These are phyloP conservation scores for Taxidea taxus DNA, from an alignment of 2,113 vertebrate species.

Conservation along the genomic window DNA sequence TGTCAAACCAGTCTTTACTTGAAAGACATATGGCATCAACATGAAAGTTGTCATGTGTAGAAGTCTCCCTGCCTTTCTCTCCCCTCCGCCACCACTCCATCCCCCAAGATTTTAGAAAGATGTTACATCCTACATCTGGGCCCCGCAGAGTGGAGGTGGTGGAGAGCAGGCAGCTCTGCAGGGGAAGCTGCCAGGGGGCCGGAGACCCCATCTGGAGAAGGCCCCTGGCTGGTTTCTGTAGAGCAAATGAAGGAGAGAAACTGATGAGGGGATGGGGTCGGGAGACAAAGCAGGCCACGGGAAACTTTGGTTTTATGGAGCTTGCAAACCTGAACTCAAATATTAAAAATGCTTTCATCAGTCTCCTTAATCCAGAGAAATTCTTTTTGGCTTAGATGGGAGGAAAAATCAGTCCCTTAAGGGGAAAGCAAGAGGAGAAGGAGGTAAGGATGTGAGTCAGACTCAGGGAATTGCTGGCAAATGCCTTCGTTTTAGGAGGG, in stretches of 20 bases:
- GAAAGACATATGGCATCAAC: conserved; percentile 63
- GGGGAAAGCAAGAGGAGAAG: conserved; percentile 78
- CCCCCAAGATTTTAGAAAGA: conserved; percentile 2
- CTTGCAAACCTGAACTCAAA: conserved; percentile 65
- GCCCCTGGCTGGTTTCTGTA: background rate
- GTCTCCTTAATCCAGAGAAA: conserved; percentile 82
- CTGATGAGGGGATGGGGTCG: background rate
- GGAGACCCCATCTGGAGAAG: background rate
- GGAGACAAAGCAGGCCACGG: background rate
- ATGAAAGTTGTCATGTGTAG: conserved; percentile 40
- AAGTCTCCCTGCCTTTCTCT: background rate
- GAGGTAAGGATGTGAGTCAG: conserved; percentile 86
- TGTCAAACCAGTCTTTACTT: conserved; percentile 69
- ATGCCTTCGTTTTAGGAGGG: conserved; percentile 65
- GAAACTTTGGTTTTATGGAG: background rate
- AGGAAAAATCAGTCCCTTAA: conserved; percentile 82
- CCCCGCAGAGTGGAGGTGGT: background rate
- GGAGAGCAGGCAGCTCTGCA: background rate
- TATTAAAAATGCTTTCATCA: conserved; percentile 81
- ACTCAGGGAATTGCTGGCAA: conserved; percentile 81
- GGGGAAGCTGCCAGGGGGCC: background rate
- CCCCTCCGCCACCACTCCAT: too few relatives aligned
- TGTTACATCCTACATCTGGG: background rate
- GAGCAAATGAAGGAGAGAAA: conserved; percentile 33
- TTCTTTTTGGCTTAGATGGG: conserved; percentile 82